A percentile compares a stretch with the other conserved stretches of the same genome.
phyloP scores from a whole-genome alignment of 2,797 vertebrate species.

The Rallus crepitans region DNA sequence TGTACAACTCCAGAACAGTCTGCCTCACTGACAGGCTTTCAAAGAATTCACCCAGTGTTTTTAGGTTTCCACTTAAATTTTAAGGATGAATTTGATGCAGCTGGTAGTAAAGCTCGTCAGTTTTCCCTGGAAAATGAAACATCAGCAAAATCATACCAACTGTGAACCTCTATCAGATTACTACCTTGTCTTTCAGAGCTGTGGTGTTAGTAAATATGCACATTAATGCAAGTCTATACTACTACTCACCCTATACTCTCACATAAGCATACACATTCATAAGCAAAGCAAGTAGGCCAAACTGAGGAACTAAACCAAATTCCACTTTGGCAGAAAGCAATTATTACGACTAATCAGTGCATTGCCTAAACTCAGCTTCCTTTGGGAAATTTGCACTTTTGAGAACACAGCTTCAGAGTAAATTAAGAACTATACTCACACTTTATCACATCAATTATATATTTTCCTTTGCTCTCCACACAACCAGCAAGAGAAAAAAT shows the following conservation, averaged over 20 bases:
- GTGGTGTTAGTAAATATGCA: neutral
- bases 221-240: neutral
- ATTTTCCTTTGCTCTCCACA: neutral
- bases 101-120: neutral
- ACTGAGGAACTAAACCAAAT: neutral
- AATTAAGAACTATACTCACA: neutral
- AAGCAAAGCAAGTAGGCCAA: neutral
- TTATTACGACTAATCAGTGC: neutral
- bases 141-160: neutral
- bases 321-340: neutral
- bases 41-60: neutral
- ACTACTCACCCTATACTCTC: neutral
- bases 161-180: neutral
- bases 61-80: neutral
- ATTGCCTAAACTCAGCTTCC: neutral
- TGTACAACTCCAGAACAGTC: neutral
- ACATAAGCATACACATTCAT: neutral
- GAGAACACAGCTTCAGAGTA: neutral
- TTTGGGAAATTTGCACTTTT: neutral
- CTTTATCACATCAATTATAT: neutral
- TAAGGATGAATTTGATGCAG: neutral
- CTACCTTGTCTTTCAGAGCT: neutral
- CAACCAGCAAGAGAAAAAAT: neutral
- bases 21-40: neutral
- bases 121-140: neutral